Evolutionary conservation across 2,888 invertebrate genomes (phyloP).

Genomic region (Ectobius pallidus): DNA sequence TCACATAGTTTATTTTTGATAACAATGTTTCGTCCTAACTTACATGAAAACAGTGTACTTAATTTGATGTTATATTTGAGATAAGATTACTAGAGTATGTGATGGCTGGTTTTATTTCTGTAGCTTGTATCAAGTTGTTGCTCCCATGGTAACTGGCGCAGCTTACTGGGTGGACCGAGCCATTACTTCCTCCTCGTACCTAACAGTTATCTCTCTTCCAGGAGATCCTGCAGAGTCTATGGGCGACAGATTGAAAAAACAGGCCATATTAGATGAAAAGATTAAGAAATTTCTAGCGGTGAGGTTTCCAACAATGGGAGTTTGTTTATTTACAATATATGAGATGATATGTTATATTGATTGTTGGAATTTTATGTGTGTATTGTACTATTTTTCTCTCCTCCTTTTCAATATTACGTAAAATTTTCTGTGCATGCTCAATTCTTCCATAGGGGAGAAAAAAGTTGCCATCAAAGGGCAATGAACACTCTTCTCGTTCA

Average conservation of each 20-base stretch:
- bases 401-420: conserved; percentile 17
- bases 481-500: too few relatives aligned
- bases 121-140: conserved; percentile 46
- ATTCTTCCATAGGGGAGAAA: background rate
- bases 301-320: conserved; percentile 52
- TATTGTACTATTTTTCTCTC: conserved; percentile 16
- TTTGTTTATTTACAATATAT: conserved; percentile 9
- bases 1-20: too few relatives aligned
- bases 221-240: conserved; percentile 48
- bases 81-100: background rate
- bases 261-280: conserved; percentile 89
- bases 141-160: conserved; percentile 43
- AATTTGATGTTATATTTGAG: background rate
- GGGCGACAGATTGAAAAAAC: conserved; percentile 77
- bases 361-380: conserved; percentile 24
- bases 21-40: too few relatives aligned
- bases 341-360: conserved; percentile 21
- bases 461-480: background rate
- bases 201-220: conserved; percentile 45
- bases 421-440: conserved; percentile 18
- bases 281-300: conserved; percentile 95
- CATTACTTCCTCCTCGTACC: background rate
- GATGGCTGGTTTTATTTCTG: conserved; percentile 1
- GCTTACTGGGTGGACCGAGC: background rate
- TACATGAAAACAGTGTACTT: background rate